Conservation (phyloP, 2,797 vertebrate species). For the Vipera latastei region DNA sequence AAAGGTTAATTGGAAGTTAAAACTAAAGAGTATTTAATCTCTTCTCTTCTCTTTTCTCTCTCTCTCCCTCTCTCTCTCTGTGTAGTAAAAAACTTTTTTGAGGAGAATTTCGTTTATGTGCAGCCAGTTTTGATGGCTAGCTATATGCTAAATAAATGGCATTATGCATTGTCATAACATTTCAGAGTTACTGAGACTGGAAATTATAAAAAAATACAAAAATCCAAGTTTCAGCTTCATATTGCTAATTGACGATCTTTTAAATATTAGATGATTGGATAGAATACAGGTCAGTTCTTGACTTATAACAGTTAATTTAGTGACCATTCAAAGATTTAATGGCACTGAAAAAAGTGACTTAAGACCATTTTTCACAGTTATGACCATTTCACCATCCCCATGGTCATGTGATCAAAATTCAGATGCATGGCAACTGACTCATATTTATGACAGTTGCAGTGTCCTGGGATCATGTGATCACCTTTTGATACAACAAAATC, state of each 20-base stretch:
- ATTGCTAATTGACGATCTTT: background rate
- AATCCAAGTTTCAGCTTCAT: background rate
- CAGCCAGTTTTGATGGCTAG: background rate
- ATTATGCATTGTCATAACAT: background rate
- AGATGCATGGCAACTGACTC: no score
- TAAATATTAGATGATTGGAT: slow-evolving; percentile 1
- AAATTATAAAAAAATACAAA: background rate
- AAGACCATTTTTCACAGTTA: no score
- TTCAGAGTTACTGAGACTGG: background rate
- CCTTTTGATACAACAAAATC: background rate
- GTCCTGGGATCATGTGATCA: no score
- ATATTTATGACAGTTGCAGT: no score
- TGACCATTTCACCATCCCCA: no score
- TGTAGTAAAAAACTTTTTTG: background rate
- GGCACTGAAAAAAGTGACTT: no score
- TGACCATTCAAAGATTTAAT: no score
- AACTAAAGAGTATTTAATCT: background rate
- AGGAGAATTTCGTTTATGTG: background rate
- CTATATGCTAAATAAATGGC: background rate
- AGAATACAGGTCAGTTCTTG: background rate
- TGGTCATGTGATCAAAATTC: no score
- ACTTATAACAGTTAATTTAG: no score
- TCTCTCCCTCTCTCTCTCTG: no score
- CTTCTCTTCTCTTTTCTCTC: no score
- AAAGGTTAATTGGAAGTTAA: background rate